Evolutionary conservation across 2,888 invertebrate species (phyloP), one percentile per base, ranked within the genome.

Genomic region (Pterostichus niger): DNA sequence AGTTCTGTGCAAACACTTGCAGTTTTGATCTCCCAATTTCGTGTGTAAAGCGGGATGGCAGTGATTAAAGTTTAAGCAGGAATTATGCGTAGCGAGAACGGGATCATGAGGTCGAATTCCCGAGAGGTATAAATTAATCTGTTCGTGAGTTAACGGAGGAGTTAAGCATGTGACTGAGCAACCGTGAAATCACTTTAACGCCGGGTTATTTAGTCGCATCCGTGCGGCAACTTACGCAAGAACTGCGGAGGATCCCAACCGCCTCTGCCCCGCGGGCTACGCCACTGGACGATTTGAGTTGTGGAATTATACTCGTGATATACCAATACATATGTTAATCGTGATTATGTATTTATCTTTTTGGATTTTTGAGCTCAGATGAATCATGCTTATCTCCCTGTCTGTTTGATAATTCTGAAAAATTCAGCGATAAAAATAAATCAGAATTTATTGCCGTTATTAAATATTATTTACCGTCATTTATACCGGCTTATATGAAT

Each of bases 131-230:
- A 17, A 40, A 40, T 71, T 71, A 71, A 71, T 71, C 68, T 46
- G 68, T 17, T 40, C 17, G 40, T 40, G 68, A 40, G 68, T 71
- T 71, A 71, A 71, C 68, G 68, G 68, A 71, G 68, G 40, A 56
- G 56, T 56, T 56, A 56, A 56, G 56, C 56, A 56, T 56, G 56
- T 56, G 68, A 40, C 40, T 71, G 68, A 71, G 44, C 68, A 71
- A 71, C 68, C 68, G 68, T 71, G 68, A 71, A 71, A 71, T 71
- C 68, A 71, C 68, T 71, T 71, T 71, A 71, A 71, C 68, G 68
- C 46, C 44, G 68, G 68, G 68, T 71, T 71, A 44, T 40, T 40
- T 71, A 71, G 56, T 17, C 56, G 56, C 44, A 71, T 64, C 40
- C 64, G 40, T 13, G 52, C 40, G 40, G 40, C 40, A 40, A 40